Conservation (phyloP, 2,797 vertebrate species). For the Falco peregrinus region DNA sequence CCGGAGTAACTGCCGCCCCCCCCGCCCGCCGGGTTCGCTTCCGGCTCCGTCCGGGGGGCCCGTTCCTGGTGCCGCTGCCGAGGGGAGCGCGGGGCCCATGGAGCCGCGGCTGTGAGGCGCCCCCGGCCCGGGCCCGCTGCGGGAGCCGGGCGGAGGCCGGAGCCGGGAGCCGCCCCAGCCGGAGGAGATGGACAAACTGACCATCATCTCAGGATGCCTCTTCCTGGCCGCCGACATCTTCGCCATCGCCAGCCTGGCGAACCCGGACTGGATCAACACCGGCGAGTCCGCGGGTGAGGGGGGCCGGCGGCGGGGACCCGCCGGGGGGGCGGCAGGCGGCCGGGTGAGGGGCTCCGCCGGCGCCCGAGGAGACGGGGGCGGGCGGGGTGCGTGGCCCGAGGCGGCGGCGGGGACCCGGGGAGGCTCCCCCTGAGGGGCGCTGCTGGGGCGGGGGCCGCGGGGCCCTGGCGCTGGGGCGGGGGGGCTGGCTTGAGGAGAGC, state of each 20-base stretch:
- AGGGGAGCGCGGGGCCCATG: slow-evolving; percentile 52
- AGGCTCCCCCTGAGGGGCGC: too few relatives aligned
- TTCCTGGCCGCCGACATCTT: slow-evolving; percentile 96
- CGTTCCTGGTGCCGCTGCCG: slow-evolving; percentile 54
- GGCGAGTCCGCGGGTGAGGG: slow-evolving; percentile 88
- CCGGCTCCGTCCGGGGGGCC: slow-evolving; percentile 60
- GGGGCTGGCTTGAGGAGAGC: neutral
- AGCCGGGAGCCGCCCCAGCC: slow-evolving; percentile 61
- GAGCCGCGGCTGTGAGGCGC: slow-evolving; percentile 63
- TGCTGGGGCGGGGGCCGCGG: neutral
- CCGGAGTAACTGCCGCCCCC: slow-evolving; percentile 46
- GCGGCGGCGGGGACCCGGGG: too few relatives aligned
- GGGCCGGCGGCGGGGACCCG: neutral
- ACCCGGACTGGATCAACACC: slow-evolving; percentile 97
- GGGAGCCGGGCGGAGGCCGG: slow-evolving; percentile 74
- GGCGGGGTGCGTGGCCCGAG: too few relatives aligned
- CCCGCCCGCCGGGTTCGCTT: slow-evolving; percentile 53
- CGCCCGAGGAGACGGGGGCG: neutral
- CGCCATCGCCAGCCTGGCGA: slow-evolving; percentile 94
- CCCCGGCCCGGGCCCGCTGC: slow-evolving; percentile 68
- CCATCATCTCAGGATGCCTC: slow-evolving; percentile 96
- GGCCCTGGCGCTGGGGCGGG: too few relatives aligned
- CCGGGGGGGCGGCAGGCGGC: neutral
- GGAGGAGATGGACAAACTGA: slow-evolving; percentile 94
- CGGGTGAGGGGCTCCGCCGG: neutral